These are phyloP conservation scores for Paradoxurus hermaphroditus DNA, from an alignment of 2,113 vertebrate genomes.

Conservation along the genomic window DNA sequence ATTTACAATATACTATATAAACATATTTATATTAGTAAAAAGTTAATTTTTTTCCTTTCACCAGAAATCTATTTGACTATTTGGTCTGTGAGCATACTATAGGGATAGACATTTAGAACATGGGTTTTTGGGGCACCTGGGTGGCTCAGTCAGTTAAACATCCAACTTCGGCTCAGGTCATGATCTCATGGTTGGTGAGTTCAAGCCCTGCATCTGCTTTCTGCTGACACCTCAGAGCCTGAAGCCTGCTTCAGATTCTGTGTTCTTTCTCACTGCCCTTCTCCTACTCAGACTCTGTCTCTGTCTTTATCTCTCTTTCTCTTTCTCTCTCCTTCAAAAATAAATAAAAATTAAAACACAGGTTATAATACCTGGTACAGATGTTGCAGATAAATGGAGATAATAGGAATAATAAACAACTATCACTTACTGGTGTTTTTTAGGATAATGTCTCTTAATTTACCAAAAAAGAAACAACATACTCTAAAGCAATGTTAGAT, in stretches of 20 bases:
- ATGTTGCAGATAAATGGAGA: slow-evolving; percentile 2
- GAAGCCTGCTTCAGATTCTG: no score
- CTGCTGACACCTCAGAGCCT: no score
- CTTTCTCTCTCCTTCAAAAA: no score
- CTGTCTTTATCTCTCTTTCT: no score
- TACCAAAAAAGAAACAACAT: no score
- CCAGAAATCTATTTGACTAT: background rate
- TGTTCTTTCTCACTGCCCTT: no score
- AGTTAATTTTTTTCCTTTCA: background rate
- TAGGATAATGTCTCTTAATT: background rate
- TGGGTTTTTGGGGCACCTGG: no score
- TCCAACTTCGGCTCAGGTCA: no score
- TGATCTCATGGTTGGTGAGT: no score
- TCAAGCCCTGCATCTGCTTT: no score
- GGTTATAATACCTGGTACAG: background rate
- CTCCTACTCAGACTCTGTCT: no score
- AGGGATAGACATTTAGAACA: background rate
- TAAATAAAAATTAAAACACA: background rate
- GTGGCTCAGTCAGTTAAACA: no score
- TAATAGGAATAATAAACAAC: background rate
- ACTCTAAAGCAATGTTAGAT: background rate
- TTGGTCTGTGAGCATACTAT: background rate
- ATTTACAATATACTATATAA: background rate
- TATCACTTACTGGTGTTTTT: background rate
- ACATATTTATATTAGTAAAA: background rate